A percentile compares a stretch with the other conserved stretches of the same genome.
phyloP scores from a whole-genome alignment of 2,113 vertebrate genomes.

The Procapra przewalskii region DNA sequence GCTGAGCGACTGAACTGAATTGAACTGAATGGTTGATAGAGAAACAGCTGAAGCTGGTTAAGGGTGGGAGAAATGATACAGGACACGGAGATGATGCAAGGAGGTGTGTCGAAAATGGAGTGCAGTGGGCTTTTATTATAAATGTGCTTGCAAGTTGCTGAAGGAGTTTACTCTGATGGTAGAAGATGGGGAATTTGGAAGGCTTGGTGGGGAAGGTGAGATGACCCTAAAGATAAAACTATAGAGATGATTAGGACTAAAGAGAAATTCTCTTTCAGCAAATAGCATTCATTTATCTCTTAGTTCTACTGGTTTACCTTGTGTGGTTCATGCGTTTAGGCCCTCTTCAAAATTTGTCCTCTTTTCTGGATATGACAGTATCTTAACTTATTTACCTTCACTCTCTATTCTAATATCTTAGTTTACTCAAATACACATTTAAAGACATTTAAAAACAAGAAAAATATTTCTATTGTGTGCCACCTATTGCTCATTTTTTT shows the following conservation, averaged over 20 bases:
- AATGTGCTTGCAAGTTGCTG: neutral
- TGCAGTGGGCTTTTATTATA: neutral
- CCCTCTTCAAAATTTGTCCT: neutral
- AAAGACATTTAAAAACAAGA: neutral
- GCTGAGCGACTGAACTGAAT: too few relatives aligned
- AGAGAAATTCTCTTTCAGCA: neutral
- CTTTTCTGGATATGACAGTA: neutral
- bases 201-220: neutral
- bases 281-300: neutral
- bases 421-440: neutral
- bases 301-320: neutral
- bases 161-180: neutral
- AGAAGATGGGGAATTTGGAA: neutral
- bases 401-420: neutral
- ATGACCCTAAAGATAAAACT: neutral
- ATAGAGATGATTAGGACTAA: neutral
- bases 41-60: neutral
- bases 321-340: neutral
- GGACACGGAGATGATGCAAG: neutral
- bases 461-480: neutral
- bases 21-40: too few relatives aligned
- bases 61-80: neutral
- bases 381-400: neutral
- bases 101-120: neutral
- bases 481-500: neutral